Percentiles rank a stretch among this genome's conserved stretches.
phyloP scores from a whole-genome alignment of 2,113 vertebrate genomes.

The Pelvicachromis taeniatus region DNA sequence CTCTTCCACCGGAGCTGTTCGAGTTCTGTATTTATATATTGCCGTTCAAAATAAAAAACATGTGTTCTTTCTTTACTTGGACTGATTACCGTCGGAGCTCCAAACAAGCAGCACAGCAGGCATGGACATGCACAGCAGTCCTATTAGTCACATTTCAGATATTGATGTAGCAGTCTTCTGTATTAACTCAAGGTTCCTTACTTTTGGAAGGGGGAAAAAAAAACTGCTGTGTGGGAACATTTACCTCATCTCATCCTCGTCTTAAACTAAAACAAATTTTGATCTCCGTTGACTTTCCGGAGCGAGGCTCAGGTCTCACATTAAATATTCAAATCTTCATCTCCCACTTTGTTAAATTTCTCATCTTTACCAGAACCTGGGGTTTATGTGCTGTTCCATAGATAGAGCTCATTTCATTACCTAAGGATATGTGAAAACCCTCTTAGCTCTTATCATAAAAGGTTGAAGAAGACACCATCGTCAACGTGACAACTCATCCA shows the following conservation, averaged over 20 bases:
- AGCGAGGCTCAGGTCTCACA: neutral
- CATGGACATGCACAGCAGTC: neutral
- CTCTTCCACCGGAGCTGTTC: neutral
- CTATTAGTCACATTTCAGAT: neutral
- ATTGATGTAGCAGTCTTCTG: neutral
- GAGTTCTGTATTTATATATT: neutral
- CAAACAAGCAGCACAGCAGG: neutral
- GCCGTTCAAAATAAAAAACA: neutral
- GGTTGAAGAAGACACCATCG: neutral
- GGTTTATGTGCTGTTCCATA: constrained; percentile 5
- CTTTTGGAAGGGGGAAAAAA: neutral
- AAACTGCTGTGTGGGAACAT: neutral
- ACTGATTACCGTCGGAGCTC: neutral
- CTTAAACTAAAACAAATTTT: neutral
- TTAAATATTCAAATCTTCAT: constrained; percentile 22
- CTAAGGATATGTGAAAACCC: neutral
- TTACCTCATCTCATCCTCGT: neutral
- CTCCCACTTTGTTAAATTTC: neutral
- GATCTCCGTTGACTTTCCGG: neutral
- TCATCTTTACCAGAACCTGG: neutral
- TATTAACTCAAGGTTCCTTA: neutral
- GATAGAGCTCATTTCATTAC: neutral
- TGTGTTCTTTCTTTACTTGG: neutral
- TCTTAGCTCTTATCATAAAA: neutral
- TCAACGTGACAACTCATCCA: neutral